Conservation (phyloP, 2,113 vertebrate genomes). For the Turdus rufiventris region DNA sequence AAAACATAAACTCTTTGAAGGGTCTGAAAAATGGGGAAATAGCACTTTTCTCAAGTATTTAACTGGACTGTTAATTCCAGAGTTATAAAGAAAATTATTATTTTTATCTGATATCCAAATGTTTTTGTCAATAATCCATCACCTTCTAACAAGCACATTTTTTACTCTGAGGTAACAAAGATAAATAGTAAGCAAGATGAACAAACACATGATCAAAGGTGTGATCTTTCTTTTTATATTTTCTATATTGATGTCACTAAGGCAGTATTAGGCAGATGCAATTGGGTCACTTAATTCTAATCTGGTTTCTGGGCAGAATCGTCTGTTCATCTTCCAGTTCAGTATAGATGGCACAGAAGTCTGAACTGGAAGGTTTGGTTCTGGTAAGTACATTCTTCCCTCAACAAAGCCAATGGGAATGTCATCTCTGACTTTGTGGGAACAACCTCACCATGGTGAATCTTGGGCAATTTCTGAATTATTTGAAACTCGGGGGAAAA, state of each 20-base stretch:
- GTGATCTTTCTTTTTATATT: background rate
- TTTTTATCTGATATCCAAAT: background rate
- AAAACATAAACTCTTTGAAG: background rate
- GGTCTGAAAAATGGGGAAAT: background rate
- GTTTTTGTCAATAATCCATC: background rate
- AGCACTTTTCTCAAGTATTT: background rate
- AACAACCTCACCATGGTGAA: background rate
- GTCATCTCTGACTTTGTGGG: background rate
- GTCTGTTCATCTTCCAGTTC: background rate
- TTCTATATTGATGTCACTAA: background rate
- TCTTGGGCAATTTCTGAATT: background rate
- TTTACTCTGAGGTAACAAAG: background rate
- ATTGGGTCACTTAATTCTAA: background rate
- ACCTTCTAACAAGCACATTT: background rate
- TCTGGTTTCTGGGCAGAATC: background rate
- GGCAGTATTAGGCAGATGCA: background rate
- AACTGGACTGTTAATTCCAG: background rate
- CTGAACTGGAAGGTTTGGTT: background rate
- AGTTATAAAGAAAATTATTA: background rate
- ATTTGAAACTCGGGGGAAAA: accelerated
- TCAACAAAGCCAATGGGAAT: background rate
- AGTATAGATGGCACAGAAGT: too few relatives aligned
- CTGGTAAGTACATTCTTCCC: background rate
- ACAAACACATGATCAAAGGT: background rate
- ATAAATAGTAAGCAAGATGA: background rate